Evolutionary conservation across 2,888 invertebrate species (phyloP).

Genomic region (Liopterus haemorrhoidalis): DNA sequence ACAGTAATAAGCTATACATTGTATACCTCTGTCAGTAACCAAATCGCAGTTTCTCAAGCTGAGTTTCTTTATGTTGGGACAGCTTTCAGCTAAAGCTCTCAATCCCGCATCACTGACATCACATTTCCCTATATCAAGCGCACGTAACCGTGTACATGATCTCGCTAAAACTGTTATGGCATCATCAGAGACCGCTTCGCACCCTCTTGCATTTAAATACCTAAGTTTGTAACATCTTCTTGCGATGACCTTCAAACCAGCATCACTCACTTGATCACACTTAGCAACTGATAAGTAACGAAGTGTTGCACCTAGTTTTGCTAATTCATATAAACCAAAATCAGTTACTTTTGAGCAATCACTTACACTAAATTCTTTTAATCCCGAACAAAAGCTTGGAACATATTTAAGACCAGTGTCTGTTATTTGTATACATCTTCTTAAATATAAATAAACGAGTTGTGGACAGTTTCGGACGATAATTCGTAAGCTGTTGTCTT

Average conservation of each 20-base stretch:
- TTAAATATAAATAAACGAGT: constrained; percentile 77
- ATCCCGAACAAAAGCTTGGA: constrained; percentile 77
- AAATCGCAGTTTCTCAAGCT: constrained; percentile 87
- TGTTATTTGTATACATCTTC: constrained; percentile 85
- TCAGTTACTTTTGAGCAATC: constrained; percentile 87
- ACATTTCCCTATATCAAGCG: constrained; percentile 87
- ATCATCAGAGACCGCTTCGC: constrained; percentile 90
- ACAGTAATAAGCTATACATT: constrained; percentile 84
- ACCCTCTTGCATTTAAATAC: constrained; percentile 86
- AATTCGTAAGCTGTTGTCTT: constrained; percentile 77
- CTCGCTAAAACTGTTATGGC: constrained; percentile 80
- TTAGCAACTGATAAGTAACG: constrained; percentile 90
- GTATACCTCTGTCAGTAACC: constrained; percentile 82
- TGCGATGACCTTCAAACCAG: constrained; percentile 80
- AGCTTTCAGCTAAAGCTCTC: constrained; percentile 78
- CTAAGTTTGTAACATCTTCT: constrained; percentile 81
- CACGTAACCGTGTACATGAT: constrained; percentile 78
- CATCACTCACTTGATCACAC: constrained; percentile 87
- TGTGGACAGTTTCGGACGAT: constrained; percentile 84
- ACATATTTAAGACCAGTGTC: constrained; percentile 89
- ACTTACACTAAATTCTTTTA: constrained; percentile 83
- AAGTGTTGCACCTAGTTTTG: constrained; percentile 80
- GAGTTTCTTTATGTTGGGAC: constrained; percentile 84
- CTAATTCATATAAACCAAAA: constrained; percentile 83
- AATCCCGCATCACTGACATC: constrained; percentile 88